Evolutionary conservation across 1,140 invertebrate species (phyloP).

Genomic region (Pseudomyrmex dendroicus): DNA sequence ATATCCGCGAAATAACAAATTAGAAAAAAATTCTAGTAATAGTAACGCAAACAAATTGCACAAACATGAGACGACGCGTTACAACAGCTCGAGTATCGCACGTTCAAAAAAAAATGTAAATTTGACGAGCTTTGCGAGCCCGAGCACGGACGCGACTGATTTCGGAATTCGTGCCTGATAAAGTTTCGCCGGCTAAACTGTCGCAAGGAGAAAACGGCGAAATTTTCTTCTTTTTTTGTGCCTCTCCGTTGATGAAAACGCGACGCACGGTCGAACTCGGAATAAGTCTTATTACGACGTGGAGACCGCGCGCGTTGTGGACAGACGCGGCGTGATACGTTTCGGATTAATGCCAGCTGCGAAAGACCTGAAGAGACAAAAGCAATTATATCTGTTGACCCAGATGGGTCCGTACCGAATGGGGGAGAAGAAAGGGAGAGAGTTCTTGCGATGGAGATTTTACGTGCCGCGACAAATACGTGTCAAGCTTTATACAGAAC

Average conservation of each 20-base stretch:
- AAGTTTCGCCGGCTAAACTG: constrained; percentile 14
- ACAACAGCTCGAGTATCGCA: background rate
- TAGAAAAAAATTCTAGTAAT: background rate
- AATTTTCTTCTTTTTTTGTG: background rate
- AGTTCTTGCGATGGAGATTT: constrained; percentile 51
- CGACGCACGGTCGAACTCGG: constrained; percentile 37
- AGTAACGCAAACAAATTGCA: background rate
- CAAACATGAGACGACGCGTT: background rate
- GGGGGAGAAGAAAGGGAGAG: too few relatives aligned
- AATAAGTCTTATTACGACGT: constrained; percentile 38
- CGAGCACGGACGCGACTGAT: constrained; percentile 3
- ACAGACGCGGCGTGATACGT: background rate
- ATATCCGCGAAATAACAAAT: background rate
- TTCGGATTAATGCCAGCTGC: constrained; percentile 34
- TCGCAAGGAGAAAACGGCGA: background rate
- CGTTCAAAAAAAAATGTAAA: constrained; percentile 2
- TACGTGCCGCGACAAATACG: constrained; percentile 45
- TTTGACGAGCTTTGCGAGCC: background rate
- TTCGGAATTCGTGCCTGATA: constrained; percentile 13
- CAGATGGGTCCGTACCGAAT: constrained; percentile 21
- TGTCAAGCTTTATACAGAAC: constrained; percentile 34
- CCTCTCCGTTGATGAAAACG: constrained; percentile 21
- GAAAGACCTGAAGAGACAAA: constrained; percentile 40
- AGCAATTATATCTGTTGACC: constrained; percentile 57
- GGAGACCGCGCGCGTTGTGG: background rate